These are phyloP conservation scores for Actinia tenebrosa DNA, from an alignment of 64 coral and sea anemone species.

Conservation along the genomic window DNA sequence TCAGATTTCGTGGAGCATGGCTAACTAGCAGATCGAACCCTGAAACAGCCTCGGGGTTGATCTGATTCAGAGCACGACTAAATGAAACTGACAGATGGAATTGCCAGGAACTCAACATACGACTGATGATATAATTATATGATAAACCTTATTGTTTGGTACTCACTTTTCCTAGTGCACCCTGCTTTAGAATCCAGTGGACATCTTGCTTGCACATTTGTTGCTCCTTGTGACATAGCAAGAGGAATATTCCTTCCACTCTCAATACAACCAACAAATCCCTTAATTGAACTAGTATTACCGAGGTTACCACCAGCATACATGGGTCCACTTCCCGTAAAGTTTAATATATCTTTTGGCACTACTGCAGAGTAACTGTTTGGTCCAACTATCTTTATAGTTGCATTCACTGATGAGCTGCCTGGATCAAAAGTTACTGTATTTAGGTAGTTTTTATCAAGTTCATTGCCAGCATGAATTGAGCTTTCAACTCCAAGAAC, in stretches of 20 bases:
- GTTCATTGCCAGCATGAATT: slow-evolving; percentile 45
- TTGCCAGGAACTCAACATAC: no score
- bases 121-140: no score
- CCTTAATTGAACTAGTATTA: neutral
- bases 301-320: slow-evolving; percentile 4
- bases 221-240: neutral
- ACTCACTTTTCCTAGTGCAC: slow-evolving; percentile 38
- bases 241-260: slow-evolving; percentile 54
- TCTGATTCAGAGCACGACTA: no score
- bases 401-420: slow-evolving; percentile 41
- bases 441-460: slow-evolving; percentile 51
- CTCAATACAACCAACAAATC: slow-evolving; percentile 66
- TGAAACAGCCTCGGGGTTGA: no score
- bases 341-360: slow-evolving; percentile 34
- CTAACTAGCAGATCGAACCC: no score
- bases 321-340: slow-evolving; percentile 30
- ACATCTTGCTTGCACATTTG: slow-evolving; percentile 11
- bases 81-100: no score
- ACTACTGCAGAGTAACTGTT: slow-evolving; percentile 1
- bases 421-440: slow-evolving; percentile 43
- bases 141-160: neutral
- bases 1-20: no score
- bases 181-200: slow-evolving; percentile 23
- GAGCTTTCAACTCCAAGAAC: slow-evolving; percentile 11
- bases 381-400: slow-evolving; percentile 23